Evolutionary conservation across 2,888 invertebrate genomes (phyloP), one percentile per base, ranked within the genome.

Genomic region (Leucoma salicis): DNA sequence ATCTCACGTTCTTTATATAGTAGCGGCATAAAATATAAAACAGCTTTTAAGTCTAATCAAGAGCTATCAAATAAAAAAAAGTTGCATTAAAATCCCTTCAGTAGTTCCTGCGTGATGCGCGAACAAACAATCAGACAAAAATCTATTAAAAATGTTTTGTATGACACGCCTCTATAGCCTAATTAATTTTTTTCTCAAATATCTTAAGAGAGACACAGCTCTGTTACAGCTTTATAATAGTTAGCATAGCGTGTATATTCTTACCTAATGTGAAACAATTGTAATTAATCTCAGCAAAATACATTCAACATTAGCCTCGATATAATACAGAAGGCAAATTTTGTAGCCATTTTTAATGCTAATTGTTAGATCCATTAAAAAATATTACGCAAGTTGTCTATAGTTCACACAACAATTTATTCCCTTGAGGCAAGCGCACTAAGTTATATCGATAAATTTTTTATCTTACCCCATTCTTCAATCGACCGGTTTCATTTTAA

Each of bases 401-500:
- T 33, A 55, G 46, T 50, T 60, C 51, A 42, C 27, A 10, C 8
- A 8, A 25, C 4, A 7, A 10, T 25, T 25, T 25, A n/a, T 25
- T 7, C 45, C 44, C 32, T 32, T 34, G 39, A n/a, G n/a, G n/a
- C 49, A 35, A 45, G 47, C 53, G 3, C 49, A 53, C 57, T 57
- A 60, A 43, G 46, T 31, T 46, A 39, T 39, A 49, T 57, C 49
- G 42, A 53, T 61, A 57, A 53, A 44, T 41, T 40, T 31, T 45
- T 57, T 61, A 57, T 57, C 61, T 29, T 14, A 14, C n/a, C 47
- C 39, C 28, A 39, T 53, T 53, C 40, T 50, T 50, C 54, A 46
- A 61, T 61, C 58, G 62, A 61, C 61, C 46, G 49, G 47, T 42
- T 48, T 52, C 33, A 46, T 55, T 58, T 63, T 55, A 46, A 49